Evolutionary conservation across 1,140 invertebrate species (phyloP), one percentile per base, ranked within the genome.

Genomic region (Nephila pilipes): DNA sequence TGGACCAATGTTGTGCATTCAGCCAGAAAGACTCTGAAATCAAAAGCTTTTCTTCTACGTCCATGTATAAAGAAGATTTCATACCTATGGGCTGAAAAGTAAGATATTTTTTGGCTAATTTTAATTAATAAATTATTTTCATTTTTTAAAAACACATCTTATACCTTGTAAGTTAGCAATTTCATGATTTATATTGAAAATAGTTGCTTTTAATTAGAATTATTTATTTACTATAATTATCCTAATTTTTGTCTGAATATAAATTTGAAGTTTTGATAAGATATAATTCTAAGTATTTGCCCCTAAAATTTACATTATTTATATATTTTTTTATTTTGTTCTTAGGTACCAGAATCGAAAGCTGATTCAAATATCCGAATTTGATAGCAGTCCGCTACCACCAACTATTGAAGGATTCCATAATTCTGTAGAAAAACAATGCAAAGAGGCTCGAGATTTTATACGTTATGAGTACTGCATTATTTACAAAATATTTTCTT

Each of bases 61-160:
- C 81, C 63, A 18, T 92, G 90, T 20, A 92, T 92, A 14, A 85
- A 69, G 57, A 92, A 69, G 14, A 92, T 92, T 32, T 85, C 60
- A 0, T 85, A 92, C n/a, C 46, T 92, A 0, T 92, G 90, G 90
- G 90, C 90, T 32, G 55, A 85, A 36, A 92, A 92, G 90, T 92
- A 85, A 46, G n/a, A 83, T 5, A 81, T 81, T 54, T 83, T 83
- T 54, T 54, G 54, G 1, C 38, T 46, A 2, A 46, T 5, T 5
- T 8, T 4, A 46, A 46, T 46, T 46, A 46, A 46, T 46, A 46
- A 46, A 46, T 46, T 2, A 46, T 22, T 1, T 58, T 12, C 5
- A 20, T 22, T 46, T 46, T 0, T 46, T 46, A 3, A 46, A 46
- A 46, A 46, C 6, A 46, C 10, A 46, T n/a, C n/a, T n/a, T n/a